Conservation (phyloP, 2,113 vertebrate genomes). For the Elaphurus davidianus region DNA sequence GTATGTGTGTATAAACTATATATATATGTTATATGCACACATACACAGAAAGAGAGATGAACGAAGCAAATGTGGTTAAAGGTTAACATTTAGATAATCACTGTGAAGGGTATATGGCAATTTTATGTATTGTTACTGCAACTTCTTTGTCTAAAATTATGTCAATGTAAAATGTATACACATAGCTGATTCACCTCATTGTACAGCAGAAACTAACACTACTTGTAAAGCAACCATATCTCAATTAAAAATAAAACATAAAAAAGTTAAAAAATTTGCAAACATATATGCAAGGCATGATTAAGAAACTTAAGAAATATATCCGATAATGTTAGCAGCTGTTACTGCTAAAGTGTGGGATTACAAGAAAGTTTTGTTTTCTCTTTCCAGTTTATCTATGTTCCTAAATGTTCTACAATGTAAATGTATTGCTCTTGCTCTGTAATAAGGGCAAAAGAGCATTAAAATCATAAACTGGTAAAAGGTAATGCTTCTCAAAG, state of each 20-base stretch:
- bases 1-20: not conserved
- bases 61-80: not conserved
- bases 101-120: not conserved
- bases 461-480: not conserved
- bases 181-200: not conserved
- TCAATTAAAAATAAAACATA: not conserved
- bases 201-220: not conserved
- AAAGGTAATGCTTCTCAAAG: constrained; percentile 13
- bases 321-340: not conserved
- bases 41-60: not conserved
- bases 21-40: not conserved
- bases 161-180: not conserved
- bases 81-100: not conserved
- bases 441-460: not conserved
- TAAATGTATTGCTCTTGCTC: not conserved
- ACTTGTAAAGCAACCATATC: not conserved
- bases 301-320: not conserved
- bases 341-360: not conserved
- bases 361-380: not conserved
- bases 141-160: constrained; percentile 22
- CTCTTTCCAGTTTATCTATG: not conserved
- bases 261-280: not conserved
- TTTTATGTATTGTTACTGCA: not conserved
- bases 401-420: not conserved
- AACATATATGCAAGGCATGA: not conserved